Conservation (phyloP, 2,888 invertebrate genomes). For the Elmis aenea region DNA sequence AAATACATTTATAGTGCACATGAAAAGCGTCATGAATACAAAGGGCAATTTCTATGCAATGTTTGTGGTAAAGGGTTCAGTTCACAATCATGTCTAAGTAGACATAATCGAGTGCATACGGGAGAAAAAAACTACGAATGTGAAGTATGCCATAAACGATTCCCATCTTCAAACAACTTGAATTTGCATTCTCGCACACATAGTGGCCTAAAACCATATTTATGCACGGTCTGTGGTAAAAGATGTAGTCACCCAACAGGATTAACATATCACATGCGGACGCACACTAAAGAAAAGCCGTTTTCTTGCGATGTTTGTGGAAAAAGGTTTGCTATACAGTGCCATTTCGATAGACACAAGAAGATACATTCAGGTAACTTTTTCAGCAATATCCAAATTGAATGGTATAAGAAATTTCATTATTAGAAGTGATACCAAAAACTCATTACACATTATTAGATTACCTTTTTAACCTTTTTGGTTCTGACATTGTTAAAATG, state of each 20-base stretch:
- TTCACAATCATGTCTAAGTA: slow-evolving; percentile 23
- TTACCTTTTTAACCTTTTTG: too few species aligned
- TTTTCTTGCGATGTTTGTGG: slow-evolving; percentile 35
- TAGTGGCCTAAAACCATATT: slow-evolving; percentile 23
- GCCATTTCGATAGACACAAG: slow-evolving; percentile 34
- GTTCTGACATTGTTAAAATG: too few species aligned
- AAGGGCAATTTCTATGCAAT: slow-evolving; percentile 32
- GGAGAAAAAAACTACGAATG: slow-evolving; percentile 28
- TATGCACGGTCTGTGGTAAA: slow-evolving; percentile 29
- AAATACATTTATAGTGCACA: slow-evolving; percentile 33
- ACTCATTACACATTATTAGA: too few species aligned
- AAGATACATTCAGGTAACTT: slow-evolving; percentile 34
- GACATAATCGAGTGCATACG: slow-evolving; percentile 28
- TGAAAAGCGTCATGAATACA: slow-evolving; percentile 25
- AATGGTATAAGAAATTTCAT: too few species aligned
- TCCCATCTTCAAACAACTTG: slow-evolving; percentile 25
- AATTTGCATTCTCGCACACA: slow-evolving; percentile 24
- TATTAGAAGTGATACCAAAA: too few species aligned
- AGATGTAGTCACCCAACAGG: slow-evolving; percentile 27
- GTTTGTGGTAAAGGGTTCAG: slow-evolving; percentile 26
- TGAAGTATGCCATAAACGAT: slow-evolving; percentile 22
- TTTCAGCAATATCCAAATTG: not conserved
- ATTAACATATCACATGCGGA: slow-evolving; percentile 28
- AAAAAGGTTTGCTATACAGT: slow-evolving; percentile 34
- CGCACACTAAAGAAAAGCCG: slow-evolving; percentile 36